These are phyloP conservation scores for Procambarus clarkii DNA, from an alignment of 1,140 invertebrate genomes.

Conservation along the genomic window DNA sequence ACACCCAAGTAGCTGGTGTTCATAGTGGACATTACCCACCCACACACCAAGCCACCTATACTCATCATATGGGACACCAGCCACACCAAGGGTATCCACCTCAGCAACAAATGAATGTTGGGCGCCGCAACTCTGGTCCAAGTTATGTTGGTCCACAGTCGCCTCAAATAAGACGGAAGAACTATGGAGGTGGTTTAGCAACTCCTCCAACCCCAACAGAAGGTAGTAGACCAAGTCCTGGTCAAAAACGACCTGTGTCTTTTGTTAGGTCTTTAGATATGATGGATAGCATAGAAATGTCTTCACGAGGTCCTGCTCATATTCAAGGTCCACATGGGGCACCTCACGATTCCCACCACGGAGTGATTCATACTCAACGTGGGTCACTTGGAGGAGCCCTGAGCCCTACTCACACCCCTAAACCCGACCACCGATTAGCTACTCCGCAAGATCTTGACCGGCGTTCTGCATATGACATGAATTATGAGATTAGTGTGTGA, in stretches of 20 bases:
- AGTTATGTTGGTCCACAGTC: conserved; percentile 74
- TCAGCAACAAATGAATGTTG: conserved; percentile 72
- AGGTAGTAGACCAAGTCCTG: conserved; percentile 72
- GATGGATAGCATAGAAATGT: conserved; percentile 80
- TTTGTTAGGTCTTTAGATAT: conserved; percentile 94
- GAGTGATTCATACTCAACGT: conserved; percentile 72
- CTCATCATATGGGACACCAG: conserved; percentile 76
- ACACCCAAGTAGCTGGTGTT: conserved; percentile 56
- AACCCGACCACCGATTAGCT: conserved; percentile 55
- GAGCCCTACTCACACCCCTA: conserved; percentile 59
- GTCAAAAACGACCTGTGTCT: conserved; percentile 86
- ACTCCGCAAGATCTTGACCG: conserved; percentile 61
- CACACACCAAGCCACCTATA: conserved; percentile 56
- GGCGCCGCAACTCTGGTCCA: conserved; percentile 70
- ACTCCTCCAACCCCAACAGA: conserved; percentile 71
- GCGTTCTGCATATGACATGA: conserved; percentile 61
- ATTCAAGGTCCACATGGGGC: conserved; percentile 18
- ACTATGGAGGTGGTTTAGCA: conserved; percentile 63
- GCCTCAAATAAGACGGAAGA: conserved; percentile 74
- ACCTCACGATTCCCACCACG: conserved; percentile 44
- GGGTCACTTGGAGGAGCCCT: conserved; percentile 69
- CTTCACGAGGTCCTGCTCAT: conserved; percentile 42
- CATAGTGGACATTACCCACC: conserved; percentile 64
- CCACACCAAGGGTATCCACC: conserved; percentile 77
- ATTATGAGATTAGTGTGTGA: conserved; percentile 71